Evolutionary conservation across 2,888 invertebrate genomes (phyloP).

Genomic region (Dynastes tityus): DNA sequence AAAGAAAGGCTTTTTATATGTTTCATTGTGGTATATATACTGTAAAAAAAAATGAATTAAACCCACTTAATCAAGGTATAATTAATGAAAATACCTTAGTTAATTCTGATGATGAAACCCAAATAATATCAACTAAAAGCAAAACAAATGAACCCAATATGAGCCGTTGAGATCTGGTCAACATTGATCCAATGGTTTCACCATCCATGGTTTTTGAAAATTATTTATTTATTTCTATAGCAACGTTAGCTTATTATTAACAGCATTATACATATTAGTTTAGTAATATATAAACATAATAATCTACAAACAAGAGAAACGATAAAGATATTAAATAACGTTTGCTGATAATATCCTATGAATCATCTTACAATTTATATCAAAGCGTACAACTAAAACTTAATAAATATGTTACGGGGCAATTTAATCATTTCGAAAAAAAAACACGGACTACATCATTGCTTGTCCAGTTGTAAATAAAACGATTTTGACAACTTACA

Average conservation of each 20-base stretch:
- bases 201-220: conserved; percentile 60
- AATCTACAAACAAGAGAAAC: conserved; percentile 30
- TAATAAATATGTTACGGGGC: conserved; percentile 33
- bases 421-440: conserved; percentile 36
- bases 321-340: conserved; percentile 13
- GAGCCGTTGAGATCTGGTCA: conserved; percentile 81
- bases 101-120: conserved; percentile 96
- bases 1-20: conserved; percentile 95
- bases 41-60: conserved; percentile 71
- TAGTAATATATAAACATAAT: conserved; percentile 43
- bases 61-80: not conserved
- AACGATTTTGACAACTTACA: conserved; percentile 46
- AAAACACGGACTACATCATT: conserved; percentile 45
- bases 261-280: conserved; percentile 35
- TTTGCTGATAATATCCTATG: not conserved
- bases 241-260: conserved; percentile 41
- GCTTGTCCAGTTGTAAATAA: conserved; percentile 48
- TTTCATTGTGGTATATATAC: conserved; percentile 89
- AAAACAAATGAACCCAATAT: conserved; percentile 90
- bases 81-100: conserved; percentile 81
- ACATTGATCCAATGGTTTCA: conserved; percentile 68
- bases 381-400: conserved; percentile 29
- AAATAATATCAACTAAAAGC: conserved; percentile 92
- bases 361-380: conserved; percentile 34
- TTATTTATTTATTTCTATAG: conserved; percentile 46